phyloP scores from a whole-genome alignment of 2,888 invertebrate genomes.

The Girardia tigrina region DNA sequence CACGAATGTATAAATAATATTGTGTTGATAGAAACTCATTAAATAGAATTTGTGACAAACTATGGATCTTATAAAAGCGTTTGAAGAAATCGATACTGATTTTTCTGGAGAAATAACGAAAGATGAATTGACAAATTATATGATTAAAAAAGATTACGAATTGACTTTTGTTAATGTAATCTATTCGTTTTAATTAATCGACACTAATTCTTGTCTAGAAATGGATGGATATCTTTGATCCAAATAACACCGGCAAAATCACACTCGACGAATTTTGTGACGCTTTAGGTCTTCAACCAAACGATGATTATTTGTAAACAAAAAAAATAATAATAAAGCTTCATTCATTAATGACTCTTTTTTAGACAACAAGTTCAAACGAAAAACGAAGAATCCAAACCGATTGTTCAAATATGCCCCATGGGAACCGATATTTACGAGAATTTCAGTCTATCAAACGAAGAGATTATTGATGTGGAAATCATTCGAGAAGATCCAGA shows the following conservation, averaged over 20 bases:
- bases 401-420: background rate
- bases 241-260: background rate
- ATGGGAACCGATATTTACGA: background rate
- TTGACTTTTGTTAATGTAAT: background rate
- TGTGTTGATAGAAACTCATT: background rate
- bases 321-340: background rate
- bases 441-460: background rate
- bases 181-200: background rate
- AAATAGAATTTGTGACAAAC: background rate
- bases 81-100: slow-evolving; percentile 15
- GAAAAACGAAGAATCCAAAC: background rate
- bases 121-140: slow-evolving; percentile 14
- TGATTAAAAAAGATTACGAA: slow-evolving; percentile 10
- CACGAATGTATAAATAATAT: slow-evolving; percentile 6
- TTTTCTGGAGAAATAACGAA: background rate
- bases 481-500: background rate
- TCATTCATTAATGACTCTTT: too few relatives aligned
- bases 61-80: slow-evolving; percentile 7
- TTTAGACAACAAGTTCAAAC: slow-evolving; percentile 2
- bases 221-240: slow-evolving; percentile 15
- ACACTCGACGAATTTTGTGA: slow-evolving; percentile 2
- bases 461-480: slow-evolving; percentile 4
- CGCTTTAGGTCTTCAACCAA: background rate
- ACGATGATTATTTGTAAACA: slow-evolving; percentile 14
- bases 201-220: background rate